These are phyloP conservation scores for Plotosus lineatus DNA, from an alignment of 2,113 vertebrate genomes.

Conservation along the genomic window DNA sequence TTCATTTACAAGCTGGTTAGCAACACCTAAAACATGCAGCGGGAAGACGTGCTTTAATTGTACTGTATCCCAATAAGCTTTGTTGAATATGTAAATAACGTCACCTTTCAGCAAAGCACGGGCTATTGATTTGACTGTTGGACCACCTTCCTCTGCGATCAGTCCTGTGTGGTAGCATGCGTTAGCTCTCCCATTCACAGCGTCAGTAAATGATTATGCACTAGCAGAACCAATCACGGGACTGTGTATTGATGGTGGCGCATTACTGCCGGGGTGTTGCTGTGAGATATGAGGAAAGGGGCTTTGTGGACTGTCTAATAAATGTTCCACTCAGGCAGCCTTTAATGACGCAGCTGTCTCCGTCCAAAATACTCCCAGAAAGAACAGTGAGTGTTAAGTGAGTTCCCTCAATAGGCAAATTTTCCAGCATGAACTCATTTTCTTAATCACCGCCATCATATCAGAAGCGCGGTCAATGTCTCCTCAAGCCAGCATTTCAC, in stretches of 20 bases:
- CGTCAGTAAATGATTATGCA: constrained; percentile 4
- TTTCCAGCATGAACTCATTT: constrained; percentile 18
- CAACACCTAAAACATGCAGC: constrained; percentile 11
- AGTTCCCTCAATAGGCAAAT: constrained; percentile 25
- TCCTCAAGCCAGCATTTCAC: constrained; percentile 10
- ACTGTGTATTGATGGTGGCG: constrained; percentile 22
- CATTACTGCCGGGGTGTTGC: constrained; percentile 1
- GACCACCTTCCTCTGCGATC: background rate
- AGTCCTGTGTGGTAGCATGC: background rate
- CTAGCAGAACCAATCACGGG: background rate
- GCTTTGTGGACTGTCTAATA: constrained; percentile 2
- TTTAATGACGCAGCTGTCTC: constrained; percentile 32
- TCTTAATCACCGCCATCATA: constrained; percentile 33
- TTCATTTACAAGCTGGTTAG: constrained; percentile 17
- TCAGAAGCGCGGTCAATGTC: constrained; percentile 15
- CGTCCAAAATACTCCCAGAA: constrained; percentile 8
- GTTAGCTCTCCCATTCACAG: background rate
- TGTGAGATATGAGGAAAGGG: background rate
- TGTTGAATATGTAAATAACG: background rate
- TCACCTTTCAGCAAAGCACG: background rate
- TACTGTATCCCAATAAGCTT: constrained; percentile 36
- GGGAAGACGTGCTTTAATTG: constrained; percentile 38
- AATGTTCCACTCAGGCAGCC: background rate
- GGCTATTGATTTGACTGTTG: background rate
- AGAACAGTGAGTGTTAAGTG: constrained; percentile 16